A percentile compares a stretch with the other conserved stretches of the same genome.
Evolutionary conservation across 2,888 invertebrate genomes (phyloP).

Genomic region (Beris morrisii): DNA sequence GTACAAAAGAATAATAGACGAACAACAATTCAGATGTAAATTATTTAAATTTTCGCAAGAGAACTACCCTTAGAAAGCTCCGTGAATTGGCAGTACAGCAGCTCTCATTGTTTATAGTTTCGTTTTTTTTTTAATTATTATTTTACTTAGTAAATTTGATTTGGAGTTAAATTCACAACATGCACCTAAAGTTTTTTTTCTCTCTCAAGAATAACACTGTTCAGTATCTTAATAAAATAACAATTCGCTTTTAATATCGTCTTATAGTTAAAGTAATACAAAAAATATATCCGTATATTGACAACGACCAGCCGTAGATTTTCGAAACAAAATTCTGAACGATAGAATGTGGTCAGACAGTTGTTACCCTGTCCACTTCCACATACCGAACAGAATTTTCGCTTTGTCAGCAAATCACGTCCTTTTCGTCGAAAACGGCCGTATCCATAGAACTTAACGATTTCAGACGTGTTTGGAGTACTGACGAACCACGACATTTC

Average conservation of each 20-base stretch:
- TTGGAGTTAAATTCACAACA: constrained; percentile 29
- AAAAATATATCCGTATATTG: constrained; percentile 10
- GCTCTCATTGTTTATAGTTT: constrained; percentile 15
- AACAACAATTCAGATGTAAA: constrained; percentile 39
- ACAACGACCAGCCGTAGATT: constrained; percentile 26
- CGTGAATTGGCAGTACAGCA: constrained; percentile 24
- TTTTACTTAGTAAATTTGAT: constrained; percentile 10
- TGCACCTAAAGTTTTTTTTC: constrained; percentile 21
- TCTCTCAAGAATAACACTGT: constrained; percentile 2
- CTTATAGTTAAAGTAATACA: constrained; percentile 30
- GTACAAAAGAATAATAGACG: constrained; percentile 40
- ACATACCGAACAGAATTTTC: constrained; percentile 93
- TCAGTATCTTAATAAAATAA: constrained; percentile 34
- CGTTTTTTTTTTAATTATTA: constrained; percentile 4
- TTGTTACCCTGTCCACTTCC: constrained; percentile 87
- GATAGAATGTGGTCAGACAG: constrained; percentile 68
- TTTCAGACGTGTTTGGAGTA: constrained; percentile 77
- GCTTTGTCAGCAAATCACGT: constrained; percentile 94
- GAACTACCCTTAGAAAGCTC: constrained; percentile 20
- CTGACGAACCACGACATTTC: constrained; percentile 71
- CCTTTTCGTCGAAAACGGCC: constrained; percentile 82
- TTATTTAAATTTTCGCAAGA: constrained; percentile 29
- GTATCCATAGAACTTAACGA: constrained; percentile 75
- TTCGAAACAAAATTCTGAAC: constrained; percentile 54
- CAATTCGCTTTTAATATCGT: constrained; percentile 33